Base-by-base conservation (phyloP, 2,888 invertebrate genomes). In the Meteorus colon region DNA sequence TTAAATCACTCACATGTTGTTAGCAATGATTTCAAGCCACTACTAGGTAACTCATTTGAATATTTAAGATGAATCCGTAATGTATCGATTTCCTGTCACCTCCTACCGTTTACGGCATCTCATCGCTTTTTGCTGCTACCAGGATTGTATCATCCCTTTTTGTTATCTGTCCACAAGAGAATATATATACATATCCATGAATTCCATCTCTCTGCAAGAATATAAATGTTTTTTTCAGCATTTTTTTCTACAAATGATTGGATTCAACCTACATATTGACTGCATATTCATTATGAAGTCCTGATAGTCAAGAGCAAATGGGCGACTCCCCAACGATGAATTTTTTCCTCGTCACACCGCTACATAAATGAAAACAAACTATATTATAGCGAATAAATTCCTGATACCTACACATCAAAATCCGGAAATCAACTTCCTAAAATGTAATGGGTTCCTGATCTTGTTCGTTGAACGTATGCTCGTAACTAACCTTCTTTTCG, bases 41-140 rank as follows among this genome's bases (percentile, higher is more conserved):
- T 41, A 10, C 4, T 12, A 12, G 12, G 1, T 41, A 12, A 12
- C 8, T 12, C 41, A 48, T 55, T 55, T 55, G 5, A 24, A 48
- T 14, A 16, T 16, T n/a, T n/a, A 16, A 55, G 55, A 55, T 55
- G 19, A 19, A 55, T 55, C 10, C 19, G 6, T 19, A 5, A 6
- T 19, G 19, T 81, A 88, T 89, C 83, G 89, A 89, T 88, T 89
- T 86, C 83, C 88, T 85, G 89, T 89, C 89, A 88, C 85, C 87
- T 88, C 87, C 84, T 87, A 83, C 82, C 85, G 83, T 88, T 89
- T 88, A 89, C 89, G 88, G 86, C 89, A 86, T 89, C 88, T 89
- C 89, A 89, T 84, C 81, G 84, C 79, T 86, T 85, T 88, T 87
- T 85, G 84, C 82, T 80, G 80, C 82, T 88, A 89, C 82, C 89